Conservation (phyloP, 2,888 invertebrate genomes). For the Tenthredo amoena region DNA sequence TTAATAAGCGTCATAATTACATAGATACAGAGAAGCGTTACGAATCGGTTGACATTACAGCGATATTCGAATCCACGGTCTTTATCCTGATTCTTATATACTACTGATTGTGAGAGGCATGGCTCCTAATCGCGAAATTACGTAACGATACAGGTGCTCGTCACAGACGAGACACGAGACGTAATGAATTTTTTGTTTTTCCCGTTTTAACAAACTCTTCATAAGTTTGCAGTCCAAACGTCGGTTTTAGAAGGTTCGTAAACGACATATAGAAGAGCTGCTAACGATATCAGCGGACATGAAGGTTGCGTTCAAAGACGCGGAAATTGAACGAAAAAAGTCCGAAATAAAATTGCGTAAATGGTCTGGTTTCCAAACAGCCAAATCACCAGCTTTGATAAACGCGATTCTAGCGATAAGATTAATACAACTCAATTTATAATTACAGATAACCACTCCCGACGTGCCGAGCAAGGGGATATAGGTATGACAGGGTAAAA, state of each 20-base stretch:
- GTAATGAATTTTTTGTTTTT: not conserved
- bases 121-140: constrained; percentile 3
- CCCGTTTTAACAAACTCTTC: not conserved
- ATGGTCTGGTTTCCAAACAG: not conserved
- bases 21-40: not conserved
- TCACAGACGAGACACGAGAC: not conserved
- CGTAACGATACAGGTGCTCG: not conserved
- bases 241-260: not conserved
- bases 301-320: no score
- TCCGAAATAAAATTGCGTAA: not conserved
- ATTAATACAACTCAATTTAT: not conserved
- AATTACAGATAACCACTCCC: not conserved
- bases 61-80: not conserved
- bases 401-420: constrained; percentile 13
- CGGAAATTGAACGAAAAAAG: not conserved
- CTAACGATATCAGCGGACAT: no score
- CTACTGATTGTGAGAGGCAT: not conserved
- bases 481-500: not conserved
- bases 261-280: not conserved
- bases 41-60: not conserved
- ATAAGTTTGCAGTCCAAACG: not conserved
- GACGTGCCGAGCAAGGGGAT: not conserved
- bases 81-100: not conserved
- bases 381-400: not conserved
- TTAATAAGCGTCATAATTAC: not conserved